A percentile compares a stretch with the other conserved stretches of the same genome.
Conservation (phyloP, 2,888 invertebrate genomes). For the Drosophila incognita region DNA sequence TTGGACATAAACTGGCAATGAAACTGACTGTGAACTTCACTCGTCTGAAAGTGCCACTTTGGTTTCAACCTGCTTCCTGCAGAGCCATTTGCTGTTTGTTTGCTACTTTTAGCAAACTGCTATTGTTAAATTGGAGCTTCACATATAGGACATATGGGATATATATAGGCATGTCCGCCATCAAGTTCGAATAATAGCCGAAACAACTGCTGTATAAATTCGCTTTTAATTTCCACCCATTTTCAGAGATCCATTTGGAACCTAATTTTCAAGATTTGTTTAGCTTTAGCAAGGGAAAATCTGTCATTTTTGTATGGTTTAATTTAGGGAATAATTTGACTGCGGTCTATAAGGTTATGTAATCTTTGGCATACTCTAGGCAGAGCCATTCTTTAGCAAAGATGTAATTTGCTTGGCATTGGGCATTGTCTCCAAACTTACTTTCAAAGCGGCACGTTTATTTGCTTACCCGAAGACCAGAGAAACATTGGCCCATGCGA, state of each 20-base stretch:
- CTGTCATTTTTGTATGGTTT: not conserved
- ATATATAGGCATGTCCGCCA: too few relatives aligned
- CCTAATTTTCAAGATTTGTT: not conserved
- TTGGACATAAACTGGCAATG: conserved; percentile 52
- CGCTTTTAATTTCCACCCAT: not conserved
- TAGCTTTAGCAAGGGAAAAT: not conserved
- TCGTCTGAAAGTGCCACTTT: not conserved
- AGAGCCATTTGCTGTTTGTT: not conserved
- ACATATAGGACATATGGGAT: too few relatives aligned
- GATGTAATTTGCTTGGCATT: not conserved
- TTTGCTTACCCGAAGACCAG: too few relatives aligned
- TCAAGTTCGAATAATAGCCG: too few relatives aligned
- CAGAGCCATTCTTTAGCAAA: not conserved
- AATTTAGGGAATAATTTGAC: not conserved
- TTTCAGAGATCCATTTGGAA: not conserved
- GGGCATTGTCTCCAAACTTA: not conserved
- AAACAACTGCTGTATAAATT: not conserved
- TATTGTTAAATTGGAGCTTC: not conserved
- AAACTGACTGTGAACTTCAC: conserved; percentile 28
- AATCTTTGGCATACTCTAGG: not conserved
- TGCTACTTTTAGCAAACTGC: not conserved
- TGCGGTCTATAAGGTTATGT: not conserved
- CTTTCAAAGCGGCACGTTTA: not conserved
- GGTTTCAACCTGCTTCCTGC: not conserved
- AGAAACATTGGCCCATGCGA: too few relatives aligned